phyloP scores from a whole-genome alignment of 2,888 invertebrate species.

The Cheilosia urbana region DNA sequence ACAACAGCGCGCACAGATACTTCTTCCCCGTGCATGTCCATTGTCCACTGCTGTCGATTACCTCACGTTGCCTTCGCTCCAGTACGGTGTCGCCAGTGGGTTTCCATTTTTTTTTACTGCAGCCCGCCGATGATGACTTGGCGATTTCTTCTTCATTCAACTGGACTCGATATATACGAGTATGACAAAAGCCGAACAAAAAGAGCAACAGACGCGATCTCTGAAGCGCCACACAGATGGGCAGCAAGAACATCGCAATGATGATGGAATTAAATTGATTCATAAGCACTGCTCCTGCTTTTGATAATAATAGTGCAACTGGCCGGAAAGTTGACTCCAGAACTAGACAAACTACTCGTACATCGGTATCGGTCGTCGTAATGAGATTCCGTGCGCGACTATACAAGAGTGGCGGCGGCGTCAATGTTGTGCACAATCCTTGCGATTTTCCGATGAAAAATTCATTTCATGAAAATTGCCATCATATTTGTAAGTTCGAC shows the following conservation, averaged over 20 bases:
- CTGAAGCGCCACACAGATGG: conserved; percentile 71
- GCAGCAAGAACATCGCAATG: conserved; percentile 37
- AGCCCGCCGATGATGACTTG: conserved; percentile 43
- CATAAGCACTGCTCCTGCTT: conserved; percentile 62
- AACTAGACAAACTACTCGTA: conserved; percentile 61
- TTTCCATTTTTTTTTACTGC: conserved; percentile 34
- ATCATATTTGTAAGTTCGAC: conserved; percentile 55
- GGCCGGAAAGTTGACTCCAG: conserved; percentile 45
- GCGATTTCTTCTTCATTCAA: conserved; percentile 52
- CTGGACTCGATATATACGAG: conserved; percentile 19
- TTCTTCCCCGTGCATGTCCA: conserved; percentile 45
- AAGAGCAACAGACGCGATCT: conserved; percentile 24
- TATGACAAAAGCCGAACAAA: conserved; percentile 12
- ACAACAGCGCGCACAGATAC: conserved; percentile 19
- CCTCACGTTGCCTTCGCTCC: conserved; percentile 54
- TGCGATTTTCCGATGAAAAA: conserved; percentile 71
- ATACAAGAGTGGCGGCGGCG: conserved; percentile 26
- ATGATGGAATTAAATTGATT: conserved; percentile 73
- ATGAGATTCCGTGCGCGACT: conserved; percentile 50
- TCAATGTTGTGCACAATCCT: conserved; percentile 54
- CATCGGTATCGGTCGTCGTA: conserved; percentile 52
- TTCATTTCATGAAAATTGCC: conserved; percentile 70
- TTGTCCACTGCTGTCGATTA: conserved; percentile 45
- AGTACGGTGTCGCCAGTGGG: conserved; percentile 64
- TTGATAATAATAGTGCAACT: conserved; percentile 35